Evolutionary conservation across 2,113 vertebrate genomes (phyloP).

Genomic region (Oriolus oriolus): DNA sequence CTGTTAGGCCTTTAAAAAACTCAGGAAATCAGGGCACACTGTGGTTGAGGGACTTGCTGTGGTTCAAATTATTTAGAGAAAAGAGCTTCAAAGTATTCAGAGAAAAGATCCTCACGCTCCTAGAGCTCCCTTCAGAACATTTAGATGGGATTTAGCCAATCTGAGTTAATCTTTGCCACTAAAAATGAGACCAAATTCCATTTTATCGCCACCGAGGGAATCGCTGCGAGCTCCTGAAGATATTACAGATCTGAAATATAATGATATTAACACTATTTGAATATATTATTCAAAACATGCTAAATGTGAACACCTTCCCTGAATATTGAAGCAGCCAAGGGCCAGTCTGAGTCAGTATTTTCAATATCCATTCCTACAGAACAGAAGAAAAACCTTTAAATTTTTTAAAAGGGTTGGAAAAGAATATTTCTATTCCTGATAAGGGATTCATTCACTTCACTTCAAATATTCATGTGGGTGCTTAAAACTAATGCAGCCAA

Average conservation of each 20-base stretch:
- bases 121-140: background rate
- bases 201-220: background rate
- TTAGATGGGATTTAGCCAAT: background rate
- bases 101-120: background rate
- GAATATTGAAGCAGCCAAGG: background rate
- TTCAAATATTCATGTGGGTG: slow-evolving; percentile 13
- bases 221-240: background rate
- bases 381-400: background rate
- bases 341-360: background rate
- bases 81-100: background rate
- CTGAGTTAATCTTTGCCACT: background rate
- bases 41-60: rapidly evolving
- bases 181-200: background rate
- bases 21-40: background rate
- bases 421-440: background rate
- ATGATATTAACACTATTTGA: background rate
- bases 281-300: background rate
- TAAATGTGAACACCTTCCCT: background rate
- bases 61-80: background rate
- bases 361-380: background rate
- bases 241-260: background rate
- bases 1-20: background rate
- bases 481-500: background rate
- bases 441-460: background rate
- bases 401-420: background rate